A percentile compares a stretch with the other conserved stretches of the same genome.
Conservation (phyloP, 1,140 invertebrate genomes). For the Drosophila carrolli region DNA sequence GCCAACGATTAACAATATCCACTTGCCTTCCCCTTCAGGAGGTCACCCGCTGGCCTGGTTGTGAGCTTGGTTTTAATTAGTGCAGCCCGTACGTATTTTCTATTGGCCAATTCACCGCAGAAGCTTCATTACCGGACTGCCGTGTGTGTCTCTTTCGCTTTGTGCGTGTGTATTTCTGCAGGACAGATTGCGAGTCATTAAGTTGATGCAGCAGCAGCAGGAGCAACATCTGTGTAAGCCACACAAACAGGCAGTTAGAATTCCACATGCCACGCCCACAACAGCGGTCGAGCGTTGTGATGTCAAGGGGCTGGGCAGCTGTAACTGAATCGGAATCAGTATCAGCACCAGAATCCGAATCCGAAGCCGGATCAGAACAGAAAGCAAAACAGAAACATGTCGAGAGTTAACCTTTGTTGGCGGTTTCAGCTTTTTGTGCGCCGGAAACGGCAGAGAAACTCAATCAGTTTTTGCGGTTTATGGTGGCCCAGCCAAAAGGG, state of each 20-base stretch:
- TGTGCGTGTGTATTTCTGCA: conserved; percentile 35
- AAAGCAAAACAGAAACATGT: conserved; percentile 51
- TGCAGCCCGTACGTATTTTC: conserved; percentile 67
- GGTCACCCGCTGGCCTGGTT: conserved; percentile 41
- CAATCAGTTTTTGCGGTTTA: conserved; percentile 72
- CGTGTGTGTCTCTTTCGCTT: conserved; percentile 34
- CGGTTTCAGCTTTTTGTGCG: conserved; percentile 57
- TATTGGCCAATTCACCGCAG: conserved; percentile 82
- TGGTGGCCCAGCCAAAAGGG: conserved; percentile 35
- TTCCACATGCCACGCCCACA: conserved; percentile 62
- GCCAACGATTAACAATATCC: conserved; percentile 65
- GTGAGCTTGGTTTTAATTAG: conserved; percentile 81
- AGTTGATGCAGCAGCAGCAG: conserved; percentile 51
- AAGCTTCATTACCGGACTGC: conserved; percentile 63
- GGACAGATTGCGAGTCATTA: conserved; percentile 76
- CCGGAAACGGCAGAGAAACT: conserved; percentile 59
- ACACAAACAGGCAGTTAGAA: conserved; percentile 54
- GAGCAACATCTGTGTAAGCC: conserved; percentile 24
- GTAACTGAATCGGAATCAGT: conserved; percentile 37
- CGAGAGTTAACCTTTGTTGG: conserved; percentile 66
- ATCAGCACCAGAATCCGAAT: conserved; percentile 23
- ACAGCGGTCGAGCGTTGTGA: conserved; percentile 33
- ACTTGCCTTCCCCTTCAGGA: conserved; percentile 19
- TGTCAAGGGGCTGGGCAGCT: conserved; percentile 40
- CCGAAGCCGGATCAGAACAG: conserved; percentile 26